Evolutionary conservation across 2,888 invertebrate genomes (phyloP).

Genomic region (Hybos culiciformis): DNA sequence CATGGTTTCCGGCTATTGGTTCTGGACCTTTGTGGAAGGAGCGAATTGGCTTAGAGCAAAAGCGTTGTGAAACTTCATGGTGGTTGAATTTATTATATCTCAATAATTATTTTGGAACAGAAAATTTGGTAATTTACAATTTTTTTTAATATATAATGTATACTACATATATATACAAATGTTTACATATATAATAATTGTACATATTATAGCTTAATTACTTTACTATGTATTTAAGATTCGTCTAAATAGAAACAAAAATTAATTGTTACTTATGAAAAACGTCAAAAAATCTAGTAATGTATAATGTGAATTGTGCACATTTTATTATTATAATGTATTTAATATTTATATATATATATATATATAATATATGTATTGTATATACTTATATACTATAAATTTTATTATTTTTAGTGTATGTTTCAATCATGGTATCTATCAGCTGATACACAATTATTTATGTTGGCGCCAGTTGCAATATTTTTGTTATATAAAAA

Average conservation of each 20-base stretch:
- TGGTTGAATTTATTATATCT: slow-evolving; percentile 62
- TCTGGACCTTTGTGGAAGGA: slow-evolving; percentile 63
- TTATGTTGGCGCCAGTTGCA: slow-evolving; percentile 50
- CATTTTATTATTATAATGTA: background rate
- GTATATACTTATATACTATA: background rate
- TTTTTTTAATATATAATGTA: background rate
- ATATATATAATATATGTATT: background rate
- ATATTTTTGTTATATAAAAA: slow-evolving; percentile 55
- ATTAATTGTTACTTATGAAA: too few relatives aligned
- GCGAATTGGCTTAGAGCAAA: slow-evolving; percentile 40
- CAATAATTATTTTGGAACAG: slow-evolving; percentile 56
- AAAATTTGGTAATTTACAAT: slow-evolving; percentile 27
- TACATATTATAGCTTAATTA: too few relatives aligned
- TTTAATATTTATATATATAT: background rate
- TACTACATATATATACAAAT: background rate
- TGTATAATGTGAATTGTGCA: background rate
- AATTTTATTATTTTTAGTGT: slow-evolving; percentile 31
- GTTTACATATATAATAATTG: slow-evolving; percentile 1
- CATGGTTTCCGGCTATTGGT: slow-evolving; percentile 53
- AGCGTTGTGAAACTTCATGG: slow-evolving; percentile 52
- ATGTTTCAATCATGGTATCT: slow-evolving; percentile 44
- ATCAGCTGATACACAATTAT: slow-evolving; percentile 49
- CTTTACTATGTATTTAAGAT: too few relatives aligned
- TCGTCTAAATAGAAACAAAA: too few relatives aligned
- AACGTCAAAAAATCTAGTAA: background rate